Base-by-base conservation (phyloP, 2,113 vertebrate species). In the Bubo bubo region DNA sequence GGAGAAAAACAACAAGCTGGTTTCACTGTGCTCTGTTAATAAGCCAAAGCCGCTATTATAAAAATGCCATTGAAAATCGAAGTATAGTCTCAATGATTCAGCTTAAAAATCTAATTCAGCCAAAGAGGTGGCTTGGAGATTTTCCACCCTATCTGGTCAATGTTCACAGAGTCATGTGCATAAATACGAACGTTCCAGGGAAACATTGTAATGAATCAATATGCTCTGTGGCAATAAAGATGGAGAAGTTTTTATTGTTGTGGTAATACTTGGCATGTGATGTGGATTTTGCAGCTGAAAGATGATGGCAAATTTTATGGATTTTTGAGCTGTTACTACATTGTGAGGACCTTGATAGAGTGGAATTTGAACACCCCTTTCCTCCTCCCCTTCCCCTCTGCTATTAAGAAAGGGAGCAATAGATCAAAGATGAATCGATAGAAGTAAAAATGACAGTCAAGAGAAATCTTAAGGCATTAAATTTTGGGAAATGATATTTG, bases 251-350 rank as follows among this genome's bases (percentile, higher is more conserved):
- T 86, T 93, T 94, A 71, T 81, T 60, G 84, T 63, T 79, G 72
- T 74, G 83, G 74, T 77, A 93, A 74, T 37, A 68, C 49, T 86
- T 90, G 58, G 63, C 63, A 45, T 41, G 59, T 17, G 37, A 70
- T 0, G 0, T 49, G 56, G 60, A 74, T 79, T 93, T 96, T 88
- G 53, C 87, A 93, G 73, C 82, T 63, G 85, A 75, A 75, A 88
- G 58, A 72, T 22, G 7, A 74, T 75, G 20, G 35, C 53, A 4
- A 79, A 85, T 89, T 97, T 96, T 79, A 95, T 76, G 45, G 90
- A 85, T 94, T 94, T 96, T 96, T 80, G 62, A 95, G 72, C 23
- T 77, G 88, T 75, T 94, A 71, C 55, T 97, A 80, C 50, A 63
- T 74, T 79, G 22, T 64, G 32, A 94, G 81, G 88, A 72, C 67